Evolutionary conservation across 2,797 vertebrate genomes (phyloP).

Genomic region (Cephalopachus bancanus): DNA sequence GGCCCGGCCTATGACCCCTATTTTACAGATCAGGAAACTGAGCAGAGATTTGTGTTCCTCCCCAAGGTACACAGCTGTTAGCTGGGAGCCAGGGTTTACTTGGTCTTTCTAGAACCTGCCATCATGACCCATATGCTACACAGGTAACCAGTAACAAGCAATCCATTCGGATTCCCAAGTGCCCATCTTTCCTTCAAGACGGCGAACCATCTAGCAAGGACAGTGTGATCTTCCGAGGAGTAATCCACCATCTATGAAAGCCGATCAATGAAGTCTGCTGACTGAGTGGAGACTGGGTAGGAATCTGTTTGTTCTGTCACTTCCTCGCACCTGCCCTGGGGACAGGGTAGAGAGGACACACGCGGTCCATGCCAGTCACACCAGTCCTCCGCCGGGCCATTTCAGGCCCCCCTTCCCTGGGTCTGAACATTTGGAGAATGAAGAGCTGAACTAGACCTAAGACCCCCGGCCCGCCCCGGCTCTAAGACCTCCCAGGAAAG

Average conservation of each 20-base stretch:
- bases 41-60: neutral
- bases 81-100: neutral
- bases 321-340: neutral
- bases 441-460: conserved; percentile 3
- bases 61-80: neutral
- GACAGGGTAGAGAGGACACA: accelerated
- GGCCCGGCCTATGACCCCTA: no score
- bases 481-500: conserved; percentile 59
- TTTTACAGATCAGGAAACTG: neutral
- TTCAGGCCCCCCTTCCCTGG: neutral
- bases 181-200: neutral
- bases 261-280: neutral
- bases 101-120: neutral
- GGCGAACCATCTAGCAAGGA: neutral
- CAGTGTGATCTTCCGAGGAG: no score
- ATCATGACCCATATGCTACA: neutral
- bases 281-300: neutral
- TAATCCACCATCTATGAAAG: neutral
- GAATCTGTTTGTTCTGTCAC: neutral
- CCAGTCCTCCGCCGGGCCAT: neutral
- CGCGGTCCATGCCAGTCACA: neutral
- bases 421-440: conserved; percentile 3
- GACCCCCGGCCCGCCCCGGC: neutral
- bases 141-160: neutral
- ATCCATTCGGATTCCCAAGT: neutral